Evolutionary conservation across 2,113 vertebrate genomes (phyloP).

Genomic region (Phrynosoma blainvillii): DNA sequence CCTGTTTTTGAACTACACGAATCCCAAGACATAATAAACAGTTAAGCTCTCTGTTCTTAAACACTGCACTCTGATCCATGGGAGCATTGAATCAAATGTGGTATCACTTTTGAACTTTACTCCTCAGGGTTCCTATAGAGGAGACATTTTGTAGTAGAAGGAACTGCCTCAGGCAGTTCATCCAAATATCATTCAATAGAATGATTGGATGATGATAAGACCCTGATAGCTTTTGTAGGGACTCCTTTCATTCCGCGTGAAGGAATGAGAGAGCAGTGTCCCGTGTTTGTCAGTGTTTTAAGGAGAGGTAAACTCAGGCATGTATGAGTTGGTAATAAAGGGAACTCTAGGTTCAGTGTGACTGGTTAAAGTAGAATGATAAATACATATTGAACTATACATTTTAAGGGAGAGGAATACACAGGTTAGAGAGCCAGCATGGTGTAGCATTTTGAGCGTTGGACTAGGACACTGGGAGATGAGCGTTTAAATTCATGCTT

Average conservation of each 20-base stretch:
- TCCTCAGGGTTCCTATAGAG: neutral
- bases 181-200: neutral
- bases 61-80: neutral
- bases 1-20: neutral
- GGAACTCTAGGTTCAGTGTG: neutral
- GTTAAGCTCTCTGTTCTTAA: neutral
- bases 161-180: neutral
- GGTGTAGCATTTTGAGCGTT: too few relatives aligned
- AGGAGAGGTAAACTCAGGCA: neutral
- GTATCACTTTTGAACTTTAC: neutral
- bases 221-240: neutral
- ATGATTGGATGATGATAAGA: neutral
- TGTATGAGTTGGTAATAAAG: neutral
- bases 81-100: neutral
- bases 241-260: neutral
- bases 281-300: neutral
- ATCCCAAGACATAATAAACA: neutral
- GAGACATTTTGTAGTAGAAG: neutral
- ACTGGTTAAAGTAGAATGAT: too few relatives aligned
- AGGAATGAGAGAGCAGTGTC: neutral
- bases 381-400: too few relatives aligned
- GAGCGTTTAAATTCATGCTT: too few relatives aligned
- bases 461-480: too few relatives aligned
- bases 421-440: too few relatives aligned
- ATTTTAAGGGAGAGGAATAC: too few relatives aligned